Conservation (phyloP, 2,888 invertebrate genomes). For the Odontothrips loti region DNA sequence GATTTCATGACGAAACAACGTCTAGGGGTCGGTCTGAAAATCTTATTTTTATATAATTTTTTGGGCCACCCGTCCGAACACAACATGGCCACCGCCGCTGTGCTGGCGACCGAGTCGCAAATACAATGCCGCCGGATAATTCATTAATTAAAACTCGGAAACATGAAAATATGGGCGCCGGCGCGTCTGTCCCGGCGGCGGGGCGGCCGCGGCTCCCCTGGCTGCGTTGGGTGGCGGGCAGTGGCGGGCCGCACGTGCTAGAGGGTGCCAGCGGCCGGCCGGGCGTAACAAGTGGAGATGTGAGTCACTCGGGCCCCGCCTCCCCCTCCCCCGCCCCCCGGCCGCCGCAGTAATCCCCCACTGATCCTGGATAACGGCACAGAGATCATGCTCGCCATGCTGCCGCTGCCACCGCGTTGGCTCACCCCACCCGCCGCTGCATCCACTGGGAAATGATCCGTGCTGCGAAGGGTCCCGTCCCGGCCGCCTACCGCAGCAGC, state of each 20-base stretch:
- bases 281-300: conserved; percentile 14
- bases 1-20: no score
- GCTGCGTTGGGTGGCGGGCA: neutral
- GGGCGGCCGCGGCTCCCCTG: neutral
- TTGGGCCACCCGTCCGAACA: no score
- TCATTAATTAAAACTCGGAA: conserved; percentile 14
- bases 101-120: no score
- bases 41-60: no score
- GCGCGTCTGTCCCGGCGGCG: neutral
- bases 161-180: conserved; percentile 10
- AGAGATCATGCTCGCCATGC: neutral
- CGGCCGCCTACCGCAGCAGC: neutral
- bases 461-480: neutral
- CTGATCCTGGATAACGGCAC: conserved; percentile 1
- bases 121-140: no score
- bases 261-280: neutral
- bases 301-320: conserved; percentile 6
- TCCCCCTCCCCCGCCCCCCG: neutral
- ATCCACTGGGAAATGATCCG: conserved; percentile 1
- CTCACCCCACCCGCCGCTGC: neutral
- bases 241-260: neutral
- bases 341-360: neutral
- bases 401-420: no score
- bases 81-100: no score
- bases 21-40: no score